Conservation (phyloP, 1,140 invertebrate genomes). For the Kradibia gibbosae region DNA sequence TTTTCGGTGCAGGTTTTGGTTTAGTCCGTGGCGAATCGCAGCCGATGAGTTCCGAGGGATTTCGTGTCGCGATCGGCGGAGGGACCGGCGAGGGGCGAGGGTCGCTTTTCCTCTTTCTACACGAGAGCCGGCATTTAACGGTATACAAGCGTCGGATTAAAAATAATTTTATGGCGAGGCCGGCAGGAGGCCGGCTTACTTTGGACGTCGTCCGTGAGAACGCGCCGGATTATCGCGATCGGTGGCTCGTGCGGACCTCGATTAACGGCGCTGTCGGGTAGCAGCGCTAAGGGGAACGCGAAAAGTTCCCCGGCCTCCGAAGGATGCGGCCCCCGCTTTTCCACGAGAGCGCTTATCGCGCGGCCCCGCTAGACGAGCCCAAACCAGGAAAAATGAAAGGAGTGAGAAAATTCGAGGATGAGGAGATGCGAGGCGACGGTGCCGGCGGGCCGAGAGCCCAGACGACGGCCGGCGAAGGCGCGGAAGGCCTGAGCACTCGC, state of each 20-base stretch:
- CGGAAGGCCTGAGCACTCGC: neutral
- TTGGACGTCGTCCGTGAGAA: slow-evolving; percentile 61
- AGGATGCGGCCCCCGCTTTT: neutral
- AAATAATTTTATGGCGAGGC: slow-evolving; percentile 59
- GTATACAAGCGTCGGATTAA: slow-evolving; percentile 56
- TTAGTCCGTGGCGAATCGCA: neutral
- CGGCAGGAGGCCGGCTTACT: slow-evolving; percentile 56
- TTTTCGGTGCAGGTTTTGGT: neutral
- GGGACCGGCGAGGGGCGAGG: slow-evolving; percentile 44
- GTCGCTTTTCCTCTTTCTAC: slow-evolving; percentile 43
- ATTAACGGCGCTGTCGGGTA: slow-evolving; percentile 58
- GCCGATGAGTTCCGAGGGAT: neutral
- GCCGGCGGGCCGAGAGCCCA: neutral
- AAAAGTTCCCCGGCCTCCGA: slow-evolving; percentile 21
- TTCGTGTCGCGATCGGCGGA: slow-evolving; percentile 11
- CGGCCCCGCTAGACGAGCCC: neutral
- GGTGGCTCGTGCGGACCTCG: slow-evolving; percentile 47
- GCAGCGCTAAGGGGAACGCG: slow-evolving; percentile 30
- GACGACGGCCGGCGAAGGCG: too few species aligned
- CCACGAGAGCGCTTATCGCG: slow-evolving; percentile 12
- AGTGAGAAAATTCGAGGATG: neutral
- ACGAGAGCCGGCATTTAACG: slow-evolving; percentile 56
- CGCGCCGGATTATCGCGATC: slow-evolving; percentile 63
- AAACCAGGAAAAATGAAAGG: neutral
- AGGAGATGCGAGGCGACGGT: neutral